Conservation (phyloP, 2,797 vertebrate genomes). For the Artibeus jamaicensis region DNA sequence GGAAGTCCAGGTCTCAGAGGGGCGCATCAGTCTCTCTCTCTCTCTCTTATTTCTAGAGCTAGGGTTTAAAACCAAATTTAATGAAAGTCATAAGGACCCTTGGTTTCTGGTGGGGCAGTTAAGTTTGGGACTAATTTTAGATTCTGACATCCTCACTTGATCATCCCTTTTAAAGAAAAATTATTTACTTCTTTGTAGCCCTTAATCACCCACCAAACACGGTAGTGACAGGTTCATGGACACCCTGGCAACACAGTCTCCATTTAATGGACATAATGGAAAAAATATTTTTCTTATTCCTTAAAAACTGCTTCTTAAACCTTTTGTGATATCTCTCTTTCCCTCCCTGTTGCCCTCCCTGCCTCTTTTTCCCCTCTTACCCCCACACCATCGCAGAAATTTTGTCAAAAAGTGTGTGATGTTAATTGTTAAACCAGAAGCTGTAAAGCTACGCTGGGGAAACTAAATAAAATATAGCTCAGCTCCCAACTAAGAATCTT, state of each 20-base stretch:
- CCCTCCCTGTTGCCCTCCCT: not conserved
- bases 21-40: not conserved
- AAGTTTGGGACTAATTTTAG: not conserved
- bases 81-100: not conserved
- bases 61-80: not conserved
- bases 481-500: not conserved
- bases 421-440: not conserved
- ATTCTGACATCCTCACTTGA: not conserved
- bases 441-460: not conserved
- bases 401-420: not conserved
- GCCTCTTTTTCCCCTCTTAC: not conserved
- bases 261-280: not conserved
- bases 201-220: not conserved
- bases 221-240: not conserved
- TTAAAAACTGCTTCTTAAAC: not conserved
- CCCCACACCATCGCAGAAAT: not conserved
- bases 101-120: not conserved
- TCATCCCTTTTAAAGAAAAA: constrained; percentile 8
- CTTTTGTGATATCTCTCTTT: not conserved
- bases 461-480: not conserved
- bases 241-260: not conserved
- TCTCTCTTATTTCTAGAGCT: not conserved
- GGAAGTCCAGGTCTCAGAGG: not conserved
- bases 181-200: not conserved
- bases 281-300: not conserved